phyloP scores from a whole-genome alignment of 2,888 invertebrate genomes.

The Tenthredo notha region DNA sequence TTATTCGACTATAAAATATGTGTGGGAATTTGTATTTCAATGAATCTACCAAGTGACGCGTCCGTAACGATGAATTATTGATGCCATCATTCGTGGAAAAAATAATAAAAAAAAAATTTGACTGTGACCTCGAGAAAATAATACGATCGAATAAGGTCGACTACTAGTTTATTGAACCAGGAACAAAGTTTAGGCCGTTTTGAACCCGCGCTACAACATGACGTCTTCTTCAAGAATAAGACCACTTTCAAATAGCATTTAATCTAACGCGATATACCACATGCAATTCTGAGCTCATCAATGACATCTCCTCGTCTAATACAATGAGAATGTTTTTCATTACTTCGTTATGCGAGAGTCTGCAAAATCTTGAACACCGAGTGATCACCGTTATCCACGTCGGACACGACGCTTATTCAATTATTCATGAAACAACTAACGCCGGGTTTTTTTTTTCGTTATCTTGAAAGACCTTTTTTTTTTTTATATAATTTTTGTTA shows the following conservation, averaged over 20 bases:
- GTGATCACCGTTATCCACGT: background rate
- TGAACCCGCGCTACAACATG: too few species aligned
- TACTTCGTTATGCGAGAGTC: constrained; percentile 15
- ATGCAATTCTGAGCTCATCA: background rate
- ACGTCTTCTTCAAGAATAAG: background rate
- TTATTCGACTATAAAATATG: background rate
- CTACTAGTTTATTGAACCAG: background rate
- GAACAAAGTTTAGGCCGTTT: background rate
- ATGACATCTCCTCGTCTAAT: background rate
- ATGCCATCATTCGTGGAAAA: background rate
- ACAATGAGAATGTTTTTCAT: background rate
- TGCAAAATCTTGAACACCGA: background rate
- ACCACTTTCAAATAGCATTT: background rate
- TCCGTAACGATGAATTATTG: constrained; percentile 3
- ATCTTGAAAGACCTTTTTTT: background rate
- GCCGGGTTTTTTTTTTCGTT: background rate
- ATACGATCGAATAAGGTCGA: constrained; percentile 20
- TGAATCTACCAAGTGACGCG: background rate
- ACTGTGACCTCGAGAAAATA: background rate
- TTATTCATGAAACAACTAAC: background rate
- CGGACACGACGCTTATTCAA: background rate
- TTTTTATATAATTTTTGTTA: background rate
- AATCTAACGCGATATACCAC: background rate
- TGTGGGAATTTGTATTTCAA: background rate
- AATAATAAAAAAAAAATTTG: background rate